Evolutionary conservation across 2,888 invertebrate genomes (phyloP).

Genomic region (Nemotelus pantherinus): DNA sequence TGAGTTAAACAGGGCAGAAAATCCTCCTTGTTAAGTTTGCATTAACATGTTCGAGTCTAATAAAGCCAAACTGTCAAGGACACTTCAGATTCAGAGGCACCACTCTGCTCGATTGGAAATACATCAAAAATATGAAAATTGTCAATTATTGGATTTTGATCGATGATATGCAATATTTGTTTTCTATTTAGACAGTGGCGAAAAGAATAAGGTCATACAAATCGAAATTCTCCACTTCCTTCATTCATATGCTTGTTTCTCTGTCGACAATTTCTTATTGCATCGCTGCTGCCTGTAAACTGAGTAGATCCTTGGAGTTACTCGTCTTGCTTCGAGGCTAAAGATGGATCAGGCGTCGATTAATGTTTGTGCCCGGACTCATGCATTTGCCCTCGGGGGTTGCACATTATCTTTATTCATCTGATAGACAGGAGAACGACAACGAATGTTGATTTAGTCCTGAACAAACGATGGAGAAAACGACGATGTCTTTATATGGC

Average conservation of each 20-base stretch:
- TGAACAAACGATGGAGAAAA: conserved; percentile 1
- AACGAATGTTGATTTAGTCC: background rate
- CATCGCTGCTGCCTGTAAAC: too few relatives aligned
- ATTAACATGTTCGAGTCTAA: too few relatives aligned
- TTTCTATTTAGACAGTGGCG: background rate
- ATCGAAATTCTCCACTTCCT: background rate
- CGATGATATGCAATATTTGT: conserved; percentile 28
- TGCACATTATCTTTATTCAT: conserved; percentile 4
- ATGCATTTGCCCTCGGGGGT: conserved; percentile 5
- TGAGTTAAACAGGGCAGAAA: too few relatives aligned
- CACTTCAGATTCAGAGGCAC: too few relatives aligned
- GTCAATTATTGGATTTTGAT: conserved; percentile 42
- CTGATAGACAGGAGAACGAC: conserved; percentile 6
- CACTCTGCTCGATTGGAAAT: background rate
- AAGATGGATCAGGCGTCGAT: background rate
- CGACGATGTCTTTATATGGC: background rate
- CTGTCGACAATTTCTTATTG: background rate
- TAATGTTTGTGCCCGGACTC: conserved; percentile 5
- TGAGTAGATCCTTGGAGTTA: background rate
- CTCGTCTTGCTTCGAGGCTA: background rate
- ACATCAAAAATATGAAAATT: conserved; percentile 37
- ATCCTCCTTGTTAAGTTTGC: too few relatives aligned
- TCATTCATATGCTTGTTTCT: conserved; percentile 21
- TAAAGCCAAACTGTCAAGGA: too few relatives aligned
- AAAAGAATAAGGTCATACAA: background rate